phyloP scores from a whole-genome alignment of 1,140 invertebrate species.

The Heterodera schachtii region DNA sequence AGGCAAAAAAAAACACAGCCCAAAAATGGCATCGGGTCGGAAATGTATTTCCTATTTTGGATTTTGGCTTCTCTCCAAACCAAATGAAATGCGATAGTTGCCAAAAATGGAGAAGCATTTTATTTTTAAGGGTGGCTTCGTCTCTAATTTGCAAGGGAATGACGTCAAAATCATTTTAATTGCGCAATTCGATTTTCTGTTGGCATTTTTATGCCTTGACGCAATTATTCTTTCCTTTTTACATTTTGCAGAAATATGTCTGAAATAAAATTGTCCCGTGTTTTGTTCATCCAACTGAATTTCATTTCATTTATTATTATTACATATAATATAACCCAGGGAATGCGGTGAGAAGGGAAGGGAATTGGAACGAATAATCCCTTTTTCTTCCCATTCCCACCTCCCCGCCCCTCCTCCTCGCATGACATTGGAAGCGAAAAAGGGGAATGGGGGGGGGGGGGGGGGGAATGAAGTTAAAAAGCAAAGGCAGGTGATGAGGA shows the following conservation, averaged over 20 bases:
- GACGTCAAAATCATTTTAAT: background rate
- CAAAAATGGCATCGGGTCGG: background rate
- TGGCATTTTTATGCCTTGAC: background rate
- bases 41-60: background rate
- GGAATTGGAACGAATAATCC: background rate
- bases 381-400: background rate
- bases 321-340: background rate
- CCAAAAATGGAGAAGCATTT: background rate
- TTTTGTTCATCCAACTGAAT: too few species aligned
- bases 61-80: background rate
- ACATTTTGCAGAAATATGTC: background rate
- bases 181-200: background rate
- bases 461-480: too few species aligned
- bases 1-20: background rate
- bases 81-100: background rate
- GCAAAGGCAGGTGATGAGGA: too few species aligned
- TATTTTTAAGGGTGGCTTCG: background rate
- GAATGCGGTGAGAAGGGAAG: background rate
- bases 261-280: too few species aligned
- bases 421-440: too few species aligned
- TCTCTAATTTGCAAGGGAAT: background rate
- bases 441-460: background rate
- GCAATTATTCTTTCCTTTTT: background rate
- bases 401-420: too few species aligned
- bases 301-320: too few species aligned